Percentiles rank a stretch among this genome's conserved stretches.
These are phyloP conservation scores for Aproaerema taeniolella DNA, from an alignment of 2,888 invertebrate genomes.

Conservation along the genomic window DNA sequence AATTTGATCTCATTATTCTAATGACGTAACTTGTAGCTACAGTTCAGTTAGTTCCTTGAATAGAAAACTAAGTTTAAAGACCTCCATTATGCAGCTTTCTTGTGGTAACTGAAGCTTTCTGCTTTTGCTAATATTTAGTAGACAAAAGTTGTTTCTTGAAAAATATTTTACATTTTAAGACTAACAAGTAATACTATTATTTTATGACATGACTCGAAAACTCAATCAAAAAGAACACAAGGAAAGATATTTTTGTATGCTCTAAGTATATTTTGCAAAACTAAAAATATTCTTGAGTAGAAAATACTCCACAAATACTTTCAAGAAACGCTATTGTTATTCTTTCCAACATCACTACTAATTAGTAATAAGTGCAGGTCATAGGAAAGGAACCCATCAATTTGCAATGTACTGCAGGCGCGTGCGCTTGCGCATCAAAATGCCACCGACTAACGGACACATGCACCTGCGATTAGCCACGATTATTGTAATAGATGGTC, in stretches of 20 bases:
- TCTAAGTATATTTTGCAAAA: no score
- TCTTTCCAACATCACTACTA: neutral
- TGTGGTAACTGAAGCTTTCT: no score
- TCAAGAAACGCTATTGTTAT: constrained; percentile 2
- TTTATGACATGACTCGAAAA: no score
- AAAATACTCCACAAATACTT: no score
- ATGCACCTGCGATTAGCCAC: constrained; percentile 35
- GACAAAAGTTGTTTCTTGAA: no score
- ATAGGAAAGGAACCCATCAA: constrained; percentile 40
- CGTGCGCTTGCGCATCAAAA: constrained; percentile 27
- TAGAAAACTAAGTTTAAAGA: neutral
- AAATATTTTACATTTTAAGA: no score
- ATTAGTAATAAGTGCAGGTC: constrained; percentile 22
- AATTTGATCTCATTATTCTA: neutral
- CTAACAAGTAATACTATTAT: no score
- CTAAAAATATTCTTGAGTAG: no score
- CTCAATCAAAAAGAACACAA: no score
- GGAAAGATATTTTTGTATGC: no score
- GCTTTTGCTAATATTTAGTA: no score
- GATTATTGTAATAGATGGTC: constrained; percentile 33
- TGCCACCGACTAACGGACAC: constrained; percentile 33
- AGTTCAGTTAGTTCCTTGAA: neutral
- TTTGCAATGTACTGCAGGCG: constrained; percentile 42
- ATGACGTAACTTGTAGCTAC: neutral
- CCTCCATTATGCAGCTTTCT: neutral